Conservation (phyloP, 1,140 invertebrate genomes). For the Nymphalis io region DNA sequence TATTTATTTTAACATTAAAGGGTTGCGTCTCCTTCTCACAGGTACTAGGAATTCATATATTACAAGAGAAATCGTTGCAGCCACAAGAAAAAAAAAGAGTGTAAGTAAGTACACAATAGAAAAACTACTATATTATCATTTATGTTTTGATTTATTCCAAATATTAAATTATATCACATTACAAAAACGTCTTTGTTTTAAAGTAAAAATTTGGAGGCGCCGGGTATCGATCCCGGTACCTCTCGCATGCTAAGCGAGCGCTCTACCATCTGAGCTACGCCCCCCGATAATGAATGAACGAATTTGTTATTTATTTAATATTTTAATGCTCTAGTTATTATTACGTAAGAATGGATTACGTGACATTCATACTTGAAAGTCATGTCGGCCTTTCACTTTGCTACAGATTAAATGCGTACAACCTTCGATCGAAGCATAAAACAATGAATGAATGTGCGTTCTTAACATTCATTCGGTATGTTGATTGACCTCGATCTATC, state of each 20-base stretch:
- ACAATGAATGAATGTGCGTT: no score
- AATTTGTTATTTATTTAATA: neutral
- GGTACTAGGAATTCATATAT: no score
- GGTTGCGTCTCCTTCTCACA: no score
- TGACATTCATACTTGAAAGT: neutral
- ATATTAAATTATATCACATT: no score
- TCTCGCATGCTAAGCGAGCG: conserved; percentile 93
- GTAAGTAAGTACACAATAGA: no score
- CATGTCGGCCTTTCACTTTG: conserved; percentile 7
- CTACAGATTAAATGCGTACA: neutral
- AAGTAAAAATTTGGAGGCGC: conserved; percentile 59
- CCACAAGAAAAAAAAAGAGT: no score
- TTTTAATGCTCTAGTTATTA: neutral
- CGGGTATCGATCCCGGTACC: conserved; percentile 92
- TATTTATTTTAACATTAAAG: no score
- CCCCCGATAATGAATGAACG: conserved; percentile 68
- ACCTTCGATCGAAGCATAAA: neutral
- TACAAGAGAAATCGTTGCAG: no score
- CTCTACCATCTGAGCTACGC: conserved; percentile 93
- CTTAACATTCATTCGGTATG: no score
- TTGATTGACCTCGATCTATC: no score
- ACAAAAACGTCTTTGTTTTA: neutral
- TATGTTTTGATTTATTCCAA: no score
- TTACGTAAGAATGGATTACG: conserved; percentile 2
- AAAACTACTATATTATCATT: no score